phyloP scores from a whole-genome alignment of 2,888 invertebrate species.

The Leptinotarsa juncta region DNA sequence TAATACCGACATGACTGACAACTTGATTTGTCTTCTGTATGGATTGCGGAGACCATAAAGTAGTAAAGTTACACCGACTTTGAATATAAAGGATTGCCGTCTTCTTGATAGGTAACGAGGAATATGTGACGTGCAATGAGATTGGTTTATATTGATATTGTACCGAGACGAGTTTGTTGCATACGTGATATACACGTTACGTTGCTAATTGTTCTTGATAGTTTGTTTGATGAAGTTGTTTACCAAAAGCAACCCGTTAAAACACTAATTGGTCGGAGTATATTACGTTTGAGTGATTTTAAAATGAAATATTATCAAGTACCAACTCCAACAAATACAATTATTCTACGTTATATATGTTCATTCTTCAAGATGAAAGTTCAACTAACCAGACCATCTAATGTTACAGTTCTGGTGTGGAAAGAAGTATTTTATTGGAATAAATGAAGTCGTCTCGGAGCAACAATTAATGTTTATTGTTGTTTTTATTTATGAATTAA shows the following conservation, averaged over 20 bases:
- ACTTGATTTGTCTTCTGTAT: conserved; percentile 29
- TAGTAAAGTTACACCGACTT: conserved; percentile 8
- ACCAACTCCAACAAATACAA: no score
- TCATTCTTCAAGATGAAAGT: no score
- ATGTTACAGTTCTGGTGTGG: no score
- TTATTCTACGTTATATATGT: no score
- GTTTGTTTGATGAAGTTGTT: background rate
- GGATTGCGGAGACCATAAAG: conserved; percentile 12
- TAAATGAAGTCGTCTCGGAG: no score
- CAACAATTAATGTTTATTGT: no score
- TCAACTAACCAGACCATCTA: no score
- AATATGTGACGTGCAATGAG: conserved; percentile 3
- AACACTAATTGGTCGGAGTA: no score
- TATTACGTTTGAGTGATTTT: no score
- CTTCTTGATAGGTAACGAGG: background rate
- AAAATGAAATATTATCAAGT: no score
- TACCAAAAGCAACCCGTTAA: background rate
- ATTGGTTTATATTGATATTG: conserved; percentile 3
- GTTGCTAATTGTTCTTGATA: background rate
- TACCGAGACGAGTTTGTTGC: background rate
- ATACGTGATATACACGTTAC: background rate
- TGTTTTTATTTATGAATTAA: no score
- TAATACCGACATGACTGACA: conserved; percentile 25
- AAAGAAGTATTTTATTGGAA: no score
- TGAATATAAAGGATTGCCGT: conserved; percentile 6